Evolutionary conservation across 92 coral and sea anemone genomes (phyloP).

Genomic region (Umimayanthus kanabou): DNA sequence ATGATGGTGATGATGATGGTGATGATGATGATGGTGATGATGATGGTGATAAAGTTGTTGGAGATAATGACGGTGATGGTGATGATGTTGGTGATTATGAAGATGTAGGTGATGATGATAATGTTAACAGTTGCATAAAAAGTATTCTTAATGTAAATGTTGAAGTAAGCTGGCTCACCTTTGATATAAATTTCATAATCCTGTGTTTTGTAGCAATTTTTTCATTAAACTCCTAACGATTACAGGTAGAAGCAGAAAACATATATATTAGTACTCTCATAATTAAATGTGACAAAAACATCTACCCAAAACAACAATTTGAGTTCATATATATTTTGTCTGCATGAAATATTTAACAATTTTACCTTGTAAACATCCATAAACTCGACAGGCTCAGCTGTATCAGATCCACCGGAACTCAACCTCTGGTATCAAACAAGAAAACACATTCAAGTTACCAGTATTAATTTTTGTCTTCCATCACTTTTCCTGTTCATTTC

Average conservation of each 20-base stretch:
- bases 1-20: too few species aligned
- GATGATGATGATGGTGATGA: too few species aligned
- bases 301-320: not conserved
- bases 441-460: not conserved
- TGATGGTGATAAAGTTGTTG: too few species aligned
- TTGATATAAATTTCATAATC: constrained; percentile 92
- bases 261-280: not conserved
- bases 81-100: too few species aligned
- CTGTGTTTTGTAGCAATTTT: constrained; percentile 83
- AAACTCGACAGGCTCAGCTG: constrained; percentile 70
- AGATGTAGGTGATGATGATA: too few species aligned
- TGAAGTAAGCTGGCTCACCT: constrained; percentile 54
- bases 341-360: not conserved
- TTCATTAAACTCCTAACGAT: constrained; percentile 86
- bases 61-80: too few species aligned
- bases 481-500: too few species aligned
- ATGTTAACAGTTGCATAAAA: too few species aligned
- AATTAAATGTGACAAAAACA: not conserved
- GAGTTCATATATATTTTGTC: not conserved
- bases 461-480: too few species aligned
- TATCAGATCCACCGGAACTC: constrained; percentile 68
- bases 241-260: not conserved
- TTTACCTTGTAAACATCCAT: constrained; percentile 88
- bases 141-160: too few species aligned
- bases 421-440: constrained; percentile 45